Conservation (phyloP, 2,797 vertebrate genomes). For the Thalassophryne amazonica region DNA sequence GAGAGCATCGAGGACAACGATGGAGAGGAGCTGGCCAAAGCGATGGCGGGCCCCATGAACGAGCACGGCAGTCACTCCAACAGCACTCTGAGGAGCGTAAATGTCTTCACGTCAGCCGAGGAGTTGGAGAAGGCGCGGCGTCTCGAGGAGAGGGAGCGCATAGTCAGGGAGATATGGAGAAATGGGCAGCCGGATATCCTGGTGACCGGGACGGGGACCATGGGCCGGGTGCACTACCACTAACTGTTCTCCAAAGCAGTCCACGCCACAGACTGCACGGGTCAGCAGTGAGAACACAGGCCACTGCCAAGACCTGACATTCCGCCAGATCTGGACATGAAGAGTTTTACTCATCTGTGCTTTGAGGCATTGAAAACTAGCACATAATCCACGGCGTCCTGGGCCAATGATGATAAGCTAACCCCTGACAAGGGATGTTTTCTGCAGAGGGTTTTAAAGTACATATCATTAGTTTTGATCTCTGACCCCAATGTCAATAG, state of each 20-base stretch:
- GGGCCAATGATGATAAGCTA: too few species aligned
- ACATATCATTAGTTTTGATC: too few species aligned
- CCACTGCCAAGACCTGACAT: background rate
- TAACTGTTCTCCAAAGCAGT: slow-evolving; percentile 13
- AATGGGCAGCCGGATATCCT: slow-evolving; percentile 92
- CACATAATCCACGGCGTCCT: too few species aligned
- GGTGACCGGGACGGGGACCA: slow-evolving; percentile 80
- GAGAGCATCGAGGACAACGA: slow-evolving; percentile 73
- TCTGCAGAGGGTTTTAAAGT: too few species aligned
- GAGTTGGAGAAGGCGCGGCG: slow-evolving; percentile 88
- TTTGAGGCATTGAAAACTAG: too few species aligned
- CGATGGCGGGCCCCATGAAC: slow-evolving; percentile 43
- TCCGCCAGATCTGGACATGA: too few species aligned
- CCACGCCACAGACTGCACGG: slow-evolving; percentile 1
- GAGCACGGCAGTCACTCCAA: slow-evolving; percentile 52
- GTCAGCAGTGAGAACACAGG: background rate
- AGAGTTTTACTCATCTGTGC: too few species aligned
- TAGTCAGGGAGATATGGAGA: slow-evolving; percentile 93
- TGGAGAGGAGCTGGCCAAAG: slow-evolving; percentile 71
- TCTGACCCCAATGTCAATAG: too few species aligned
- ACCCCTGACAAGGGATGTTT: too few species aligned
- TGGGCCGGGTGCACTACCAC: slow-evolving; percentile 80
- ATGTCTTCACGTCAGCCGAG: slow-evolving; percentile 85
- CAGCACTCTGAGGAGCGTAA: slow-evolving; percentile 81
- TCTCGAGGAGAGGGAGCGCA: slow-evolving; percentile 88